Base-by-base conservation (phyloP, 2,888 invertebrate genomes). In the Neoscelio sp. region DNA sequence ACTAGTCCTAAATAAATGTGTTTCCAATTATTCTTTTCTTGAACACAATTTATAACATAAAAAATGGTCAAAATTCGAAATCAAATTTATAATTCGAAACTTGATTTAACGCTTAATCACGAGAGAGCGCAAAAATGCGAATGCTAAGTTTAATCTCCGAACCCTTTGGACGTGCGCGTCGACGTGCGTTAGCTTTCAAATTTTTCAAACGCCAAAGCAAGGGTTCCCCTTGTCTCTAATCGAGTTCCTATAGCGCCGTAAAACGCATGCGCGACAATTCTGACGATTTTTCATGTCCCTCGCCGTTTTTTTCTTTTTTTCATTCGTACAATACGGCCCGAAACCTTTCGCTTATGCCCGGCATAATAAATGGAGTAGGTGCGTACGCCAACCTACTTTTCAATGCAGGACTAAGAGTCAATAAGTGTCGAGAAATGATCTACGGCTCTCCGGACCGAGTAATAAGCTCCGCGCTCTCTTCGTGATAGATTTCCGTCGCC, bases 371-470 rank as follows among this genome's bases (percentile, higher is more conserved):
- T 82, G 81, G 80, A 75, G 67, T 79, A 73, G 68, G 76, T 80
- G 81, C 78, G 78, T 74, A 73, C 81, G 78, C 81, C 78, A 81
- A 84, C 84, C 88, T 89, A 87, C 88, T 89, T 89, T 89, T 88
- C 89, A 89, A 89, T 90, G 89, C 86, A 85, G 81, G 82, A 76
- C 86, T 83, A 84, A 86, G 85, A 89, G 89, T 90, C 89, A 90
- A 90, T 90, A 89, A 90, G 89, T 88, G 89, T 89, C 89, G 87
- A 83, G 84, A 86, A 85, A 89, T 90, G 89, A 89, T 88, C 83
- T 88, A 90, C 87, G 81, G 85, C 78, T 56, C 54, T 58, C 26
- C 62, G 80, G 58, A 78, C 48, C 73, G 65, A 68, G 84, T 87
- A 87, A 86, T 87, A 88, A 87, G 84, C 70, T 78, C 58, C 26